phyloP scores from a whole-genome alignment of 2,888 invertebrate species.

The Platycheirus albimanus region DNA sequence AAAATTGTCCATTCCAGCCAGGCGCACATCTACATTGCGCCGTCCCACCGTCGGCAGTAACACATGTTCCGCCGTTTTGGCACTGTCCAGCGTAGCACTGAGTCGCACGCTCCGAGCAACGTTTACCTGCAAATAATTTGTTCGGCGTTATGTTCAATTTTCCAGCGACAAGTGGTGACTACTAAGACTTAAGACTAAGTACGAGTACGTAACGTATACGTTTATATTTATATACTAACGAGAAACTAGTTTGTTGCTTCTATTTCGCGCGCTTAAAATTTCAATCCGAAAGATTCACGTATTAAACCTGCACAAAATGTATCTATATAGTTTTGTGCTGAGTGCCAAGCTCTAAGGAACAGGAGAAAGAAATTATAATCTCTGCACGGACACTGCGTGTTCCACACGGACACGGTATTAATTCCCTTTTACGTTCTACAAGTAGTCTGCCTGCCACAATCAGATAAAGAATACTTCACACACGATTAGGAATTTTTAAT shows the following conservation, averaged over 20 bases:
- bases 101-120: slow-evolving; percentile 84
- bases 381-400: slow-evolving; percentile 73
- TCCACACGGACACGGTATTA: slow-evolving; percentile 77
- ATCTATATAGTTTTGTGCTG: no score
- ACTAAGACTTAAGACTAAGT: slow-evolving; percentile 31
- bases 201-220: no score
- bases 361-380: slow-evolving; percentile 68
- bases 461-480: slow-evolving; percentile 83
- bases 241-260: slow-evolving; percentile 61
- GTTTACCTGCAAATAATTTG: slow-evolving; percentile 82
- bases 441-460: slow-evolving; percentile 77
- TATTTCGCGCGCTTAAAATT: slow-evolving; percentile 53
- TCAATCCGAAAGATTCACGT: slow-evolving; percentile 26
- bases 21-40: slow-evolving; percentile 84
- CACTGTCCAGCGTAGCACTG: slow-evolving; percentile 84
- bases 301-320: neutral
- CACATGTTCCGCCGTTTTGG: slow-evolving; percentile 84
- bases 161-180: slow-evolving; percentile 61
- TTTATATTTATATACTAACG: slow-evolving; percentile 26
- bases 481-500: slow-evolving; percentile 83
- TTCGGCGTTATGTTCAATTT: slow-evolving; percentile 73
- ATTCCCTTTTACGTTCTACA: slow-evolving; percentile 79
- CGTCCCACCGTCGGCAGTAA: slow-evolving; percentile 82
- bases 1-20: slow-evolving; percentile 85
- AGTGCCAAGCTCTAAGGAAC: slow-evolving; percentile 12